phyloP scores from a whole-genome alignment of 2,113 vertebrate species.

The Cryptotis parvus region DNA sequence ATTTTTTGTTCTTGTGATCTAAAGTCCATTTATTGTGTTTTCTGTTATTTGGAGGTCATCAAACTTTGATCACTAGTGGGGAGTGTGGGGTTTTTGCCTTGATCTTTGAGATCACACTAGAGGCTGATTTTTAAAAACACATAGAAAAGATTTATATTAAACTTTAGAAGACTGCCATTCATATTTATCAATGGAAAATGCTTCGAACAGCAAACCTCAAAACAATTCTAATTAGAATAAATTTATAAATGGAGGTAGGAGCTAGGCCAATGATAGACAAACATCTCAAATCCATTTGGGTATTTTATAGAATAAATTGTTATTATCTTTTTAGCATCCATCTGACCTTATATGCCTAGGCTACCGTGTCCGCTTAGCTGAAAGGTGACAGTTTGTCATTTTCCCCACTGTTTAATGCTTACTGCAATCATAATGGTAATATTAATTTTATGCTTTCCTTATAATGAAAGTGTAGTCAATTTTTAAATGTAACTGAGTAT shows the following conservation, averaged over 20 bases:
- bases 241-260: conserved; percentile 46
- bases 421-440: conserved; percentile 69
- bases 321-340: conserved; percentile 26
- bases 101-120: conserved; percentile 84
- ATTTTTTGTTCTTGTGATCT: conserved; percentile 92
- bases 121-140: conserved; percentile 81
- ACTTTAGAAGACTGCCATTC: conserved; percentile 40
- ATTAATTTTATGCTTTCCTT: conserved; percentile 81
- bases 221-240: conserved; percentile 51
- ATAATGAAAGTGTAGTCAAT: conserved; percentile 81
- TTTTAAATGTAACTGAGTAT: conserved; percentile 83
- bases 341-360: not conserved
- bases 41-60: conserved; percentile 91
- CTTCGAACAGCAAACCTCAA: conserved; percentile 73
- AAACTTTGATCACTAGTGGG: conserved; percentile 91
- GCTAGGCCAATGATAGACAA: not conserved
- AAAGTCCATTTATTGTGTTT: conserved; percentile 91
- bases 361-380: conserved; percentile 38
- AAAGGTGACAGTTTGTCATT: conserved; percentile 69
- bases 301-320: not conserved
- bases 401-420: conserved; percentile 69
- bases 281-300: conserved; percentile 11
- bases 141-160: conserved; percentile 77
- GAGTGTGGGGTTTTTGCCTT: conserved; percentile 88
- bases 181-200: conserved; percentile 49